These are phyloP conservation scores for Penaeus indicus DNA, from an alignment of 1,140 invertebrate species.

Conservation along the genomic window DNA sequence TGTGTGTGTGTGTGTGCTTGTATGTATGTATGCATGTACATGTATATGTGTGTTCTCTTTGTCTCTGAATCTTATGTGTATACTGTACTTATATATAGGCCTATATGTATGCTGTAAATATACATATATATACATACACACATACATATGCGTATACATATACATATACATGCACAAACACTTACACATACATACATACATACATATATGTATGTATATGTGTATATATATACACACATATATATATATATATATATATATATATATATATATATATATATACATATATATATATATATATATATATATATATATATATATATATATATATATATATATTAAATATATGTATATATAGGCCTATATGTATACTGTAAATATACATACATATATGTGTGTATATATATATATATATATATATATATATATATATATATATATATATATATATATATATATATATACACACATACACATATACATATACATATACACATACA, in stretches of 20 bases:
- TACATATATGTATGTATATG: conserved; percentile 33
- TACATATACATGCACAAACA: conserved; percentile 34
- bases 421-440: too few species aligned
- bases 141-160: conserved; percentile 28
- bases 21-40: conserved; percentile 23
- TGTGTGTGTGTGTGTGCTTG: conserved; percentile 1
- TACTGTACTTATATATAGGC: conserved; percentile 34
- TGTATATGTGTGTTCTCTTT: conserved; percentile 8
- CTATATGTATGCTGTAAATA: conserved; percentile 17
- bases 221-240: conserved; percentile 8
- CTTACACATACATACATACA: conserved; percentile 39
- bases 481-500: too few species aligned
- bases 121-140: conserved; percentile 26
- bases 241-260: conserved; percentile 35
- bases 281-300: conserved; percentile 39
- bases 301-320: conserved; percentile 32
- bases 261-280: conserved; percentile 32
- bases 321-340: conserved; percentile 10
- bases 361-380: too few species aligned
- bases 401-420: too few species aligned
- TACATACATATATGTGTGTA: too few species aligned
- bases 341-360: too few species aligned
- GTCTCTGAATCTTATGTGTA: background rate
- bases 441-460: too few species aligned
- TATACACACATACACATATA: too few species aligned